Base-by-base conservation (phyloP, 2,888 invertebrate genomes). In the Eilema caniola region DNA sequence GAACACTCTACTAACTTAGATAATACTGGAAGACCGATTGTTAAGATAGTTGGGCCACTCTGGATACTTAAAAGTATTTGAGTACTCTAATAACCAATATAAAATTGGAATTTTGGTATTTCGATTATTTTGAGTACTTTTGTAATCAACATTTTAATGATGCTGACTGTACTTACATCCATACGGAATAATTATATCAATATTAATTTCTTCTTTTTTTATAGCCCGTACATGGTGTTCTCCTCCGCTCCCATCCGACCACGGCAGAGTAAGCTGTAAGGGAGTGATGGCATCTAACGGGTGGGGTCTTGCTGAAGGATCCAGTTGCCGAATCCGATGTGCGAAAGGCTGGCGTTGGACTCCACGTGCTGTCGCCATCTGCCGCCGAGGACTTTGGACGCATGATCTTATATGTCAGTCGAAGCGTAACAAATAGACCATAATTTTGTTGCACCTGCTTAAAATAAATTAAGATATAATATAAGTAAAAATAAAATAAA, bases 321-420 rank as follows among this genome's bases (percentile, higher is more conserved):
- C 95, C 0, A 89, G 85, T 20, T 95, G 95, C 73, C 89, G 92
- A 12, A 83, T 93, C 2, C 86, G 86, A 8, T 95, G 95, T 75
- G 85, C 85, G 0, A 83, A 80, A 14, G 93, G 92, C 14, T 93
- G 89, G 88, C 88, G 85, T 16, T 85, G 88, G 76, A 78, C 75
- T 57, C 79, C 85, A 2, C 87, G 89, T 12, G 77, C 85, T 4
- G 75, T 87, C 4, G 80, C 92, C 2, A 81, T 91, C 2, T 95
- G 95, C 72, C 89, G 92, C 2, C 87, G 88, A 16, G 94, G 94
- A 0, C 63, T 68, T 41, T 95, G 95, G 95, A 93, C 91, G 8
- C 85, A 87, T 53, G 69, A 81, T 28, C 83, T 93, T 8, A 75
- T 78, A 33, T 95, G 94, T 77, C 81, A 81, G 65, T 81, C 83